Percentiles rank a stretch among this genome's conserved stretches.
Evolutionary conservation across 2,797 vertebrate genomes (phyloP).

Genomic region (Danio choprae): DNA sequence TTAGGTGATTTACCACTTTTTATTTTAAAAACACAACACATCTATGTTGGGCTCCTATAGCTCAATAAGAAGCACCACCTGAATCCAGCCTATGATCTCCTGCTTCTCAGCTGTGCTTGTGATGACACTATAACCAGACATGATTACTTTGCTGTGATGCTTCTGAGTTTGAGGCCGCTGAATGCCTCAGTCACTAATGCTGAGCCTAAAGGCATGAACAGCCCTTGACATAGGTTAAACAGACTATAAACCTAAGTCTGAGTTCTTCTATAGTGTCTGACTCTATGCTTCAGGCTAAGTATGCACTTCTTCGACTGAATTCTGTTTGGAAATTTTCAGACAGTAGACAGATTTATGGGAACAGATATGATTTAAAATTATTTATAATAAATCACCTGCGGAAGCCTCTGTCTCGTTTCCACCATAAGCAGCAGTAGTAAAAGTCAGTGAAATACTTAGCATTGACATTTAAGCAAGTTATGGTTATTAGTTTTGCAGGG

Average conservation of each 20-base stretch:
- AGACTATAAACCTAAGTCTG: conserved; percentile 47
- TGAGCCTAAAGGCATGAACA: conserved; percentile 27
- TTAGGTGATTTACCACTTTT: not conserved
- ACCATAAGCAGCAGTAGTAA: not conserved
- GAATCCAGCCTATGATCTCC: not conserved
- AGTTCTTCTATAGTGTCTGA: not conserved
- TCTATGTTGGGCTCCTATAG: not conserved
- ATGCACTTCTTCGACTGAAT: conserved; percentile 10
- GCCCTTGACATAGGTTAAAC: conserved; percentile 18
- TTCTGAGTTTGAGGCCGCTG: conserved; percentile 2
- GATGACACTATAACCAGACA: conserved; percentile 11
- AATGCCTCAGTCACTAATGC: not conserved
- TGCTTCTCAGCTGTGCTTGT: conserved; percentile 13
- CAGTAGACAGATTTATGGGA: not conserved
- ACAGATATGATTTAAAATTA: not conserved
- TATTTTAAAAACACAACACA: not conserved
- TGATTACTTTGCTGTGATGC: not conserved
- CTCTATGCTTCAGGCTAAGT: conserved; percentile 21
- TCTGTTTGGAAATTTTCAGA: conserved; percentile 11
- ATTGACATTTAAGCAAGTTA: conserved; percentile 43
- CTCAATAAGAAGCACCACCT: not conserved
- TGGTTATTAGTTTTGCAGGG: conserved; percentile 43
- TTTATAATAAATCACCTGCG: not conserved
- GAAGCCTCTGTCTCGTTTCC: not conserved
- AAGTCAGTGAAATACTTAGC: conserved; percentile 17